Conservation (phyloP, 1,140 invertebrate genomes). For the Ceratina japonica region DNA sequence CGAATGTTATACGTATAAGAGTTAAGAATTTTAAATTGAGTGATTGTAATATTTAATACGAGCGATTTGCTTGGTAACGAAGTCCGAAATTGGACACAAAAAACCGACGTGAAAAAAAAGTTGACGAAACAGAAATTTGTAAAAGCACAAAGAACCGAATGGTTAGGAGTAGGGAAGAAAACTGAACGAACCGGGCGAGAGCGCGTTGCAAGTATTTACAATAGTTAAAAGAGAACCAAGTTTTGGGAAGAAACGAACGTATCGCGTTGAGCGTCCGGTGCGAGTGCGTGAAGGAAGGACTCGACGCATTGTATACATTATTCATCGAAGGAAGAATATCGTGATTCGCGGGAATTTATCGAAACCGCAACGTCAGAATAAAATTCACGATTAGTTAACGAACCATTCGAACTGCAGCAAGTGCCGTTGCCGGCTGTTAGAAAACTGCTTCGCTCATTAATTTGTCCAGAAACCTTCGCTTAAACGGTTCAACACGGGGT, state of each 20-base stretch:
- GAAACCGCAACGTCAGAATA: neutral
- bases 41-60: no score
- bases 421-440: neutral
- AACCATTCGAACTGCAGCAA: neutral
- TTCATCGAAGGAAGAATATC: conserved; percentile 45
- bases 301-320: conserved; percentile 59
- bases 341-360: conserved; percentile 42
- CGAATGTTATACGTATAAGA: no score
- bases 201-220: neutral
- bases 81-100: no score
- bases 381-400: neutral
- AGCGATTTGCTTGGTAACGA: no score
- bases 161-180: no score
- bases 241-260: conserved; percentile 1
- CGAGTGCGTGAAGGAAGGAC: conserved; percentile 20
- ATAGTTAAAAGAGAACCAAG: conserved; percentile 40
- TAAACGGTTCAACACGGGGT: conserved; percentile 70
- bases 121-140: no score
- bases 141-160: no score
- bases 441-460: neutral
- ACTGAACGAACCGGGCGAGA: conserved; percentile 14
- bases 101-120: no score
- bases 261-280: no score
- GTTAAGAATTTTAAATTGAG: no score
- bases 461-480: conserved; percentile 24